Evolutionary conservation across 2,113 vertebrate genomes (phyloP).

Genomic region (Paratilapia polleni): DNA sequence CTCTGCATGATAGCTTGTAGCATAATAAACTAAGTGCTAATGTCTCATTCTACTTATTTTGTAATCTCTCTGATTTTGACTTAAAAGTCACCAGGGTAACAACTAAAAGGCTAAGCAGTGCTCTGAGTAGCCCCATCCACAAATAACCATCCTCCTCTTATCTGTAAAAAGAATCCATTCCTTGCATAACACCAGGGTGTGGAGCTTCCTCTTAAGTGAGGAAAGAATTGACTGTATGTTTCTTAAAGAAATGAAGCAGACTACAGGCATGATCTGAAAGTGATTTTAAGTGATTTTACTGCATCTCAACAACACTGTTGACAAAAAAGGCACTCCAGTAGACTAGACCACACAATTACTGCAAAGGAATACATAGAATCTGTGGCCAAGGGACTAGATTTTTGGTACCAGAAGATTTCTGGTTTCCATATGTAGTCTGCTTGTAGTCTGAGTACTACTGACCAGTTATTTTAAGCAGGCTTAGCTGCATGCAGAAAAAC

Average conservation of each 20-base stretch:
- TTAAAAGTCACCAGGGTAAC: not conserved
- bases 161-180: constrained; percentile 14
- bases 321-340: too few species aligned
- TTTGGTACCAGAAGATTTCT: too few species aligned
- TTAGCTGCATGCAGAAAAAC: too few species aligned
- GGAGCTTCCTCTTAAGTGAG: not conserved
- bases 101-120: not conserved
- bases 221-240: not conserved
- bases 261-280: not conserved
- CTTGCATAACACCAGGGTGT: not conserved
- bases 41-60: not conserved
- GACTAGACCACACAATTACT: too few species aligned
- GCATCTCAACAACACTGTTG: too few species aligned
- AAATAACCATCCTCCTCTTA: constrained; percentile 11
- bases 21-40: not conserved
- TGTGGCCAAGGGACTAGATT: too few species aligned
- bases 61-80: constrained; percentile 2
- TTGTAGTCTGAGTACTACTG: not conserved
- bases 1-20: not conserved
- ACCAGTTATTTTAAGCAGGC: not conserved
- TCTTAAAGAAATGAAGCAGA: not conserved
- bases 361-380: too few species aligned
- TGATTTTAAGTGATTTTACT: not conserved
- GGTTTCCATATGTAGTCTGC: not conserved
- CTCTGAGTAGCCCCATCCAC: constrained; percentile 16